Base-by-base conservation (phyloP, 2,888 invertebrate species). In the Gibbula magus region DNA sequence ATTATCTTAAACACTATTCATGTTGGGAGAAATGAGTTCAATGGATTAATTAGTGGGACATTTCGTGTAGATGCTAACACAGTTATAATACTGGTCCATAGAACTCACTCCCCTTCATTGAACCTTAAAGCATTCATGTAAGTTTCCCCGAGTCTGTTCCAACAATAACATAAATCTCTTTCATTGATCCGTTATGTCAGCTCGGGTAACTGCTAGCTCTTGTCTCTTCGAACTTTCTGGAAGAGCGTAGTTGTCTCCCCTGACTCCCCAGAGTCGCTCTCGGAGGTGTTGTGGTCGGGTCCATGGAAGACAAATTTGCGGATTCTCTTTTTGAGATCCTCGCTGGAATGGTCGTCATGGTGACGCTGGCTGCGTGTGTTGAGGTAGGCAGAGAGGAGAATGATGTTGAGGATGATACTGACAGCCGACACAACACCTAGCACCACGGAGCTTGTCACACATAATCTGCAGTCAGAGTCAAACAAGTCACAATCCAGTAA, bases 341-440 rank as follows among this genome's bases (percentile, higher is more conserved):
- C 75, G 32, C 78, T 75, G 0, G 73, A 79, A 22, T 25, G 51
- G 2, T 61, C 20, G 16, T 45, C 51, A 22, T 52, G 74, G 20
- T 18, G 39, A 13, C 66, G 76, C 8, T 79, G 82, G 2, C 73
- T 74, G 52, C 75, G 70, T 22, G 66, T 78, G 54, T 81, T 83
- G 73, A 83, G 82, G 29, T 84, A 82, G 82, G 85, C 82, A 79
- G 84, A 88, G 1, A 86, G 56, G 52, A 88, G 79, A 10, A 85
- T 39, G 25, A 88, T 81, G 78, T 89, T 89, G 25, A 88, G 56
- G 35, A 84, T 76, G 32, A 87, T 75, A 77, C 87, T 87, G n/a
- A 84, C n/a, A 45, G 84, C 79, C 29, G 85, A 83, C 18, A 87
- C 61, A 20, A 85, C 70, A 29, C 84, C 82, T 35, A 87, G 81